Base-by-base conservation (phyloP, 1,140 invertebrate species). In the Papilio glaucus region DNA sequence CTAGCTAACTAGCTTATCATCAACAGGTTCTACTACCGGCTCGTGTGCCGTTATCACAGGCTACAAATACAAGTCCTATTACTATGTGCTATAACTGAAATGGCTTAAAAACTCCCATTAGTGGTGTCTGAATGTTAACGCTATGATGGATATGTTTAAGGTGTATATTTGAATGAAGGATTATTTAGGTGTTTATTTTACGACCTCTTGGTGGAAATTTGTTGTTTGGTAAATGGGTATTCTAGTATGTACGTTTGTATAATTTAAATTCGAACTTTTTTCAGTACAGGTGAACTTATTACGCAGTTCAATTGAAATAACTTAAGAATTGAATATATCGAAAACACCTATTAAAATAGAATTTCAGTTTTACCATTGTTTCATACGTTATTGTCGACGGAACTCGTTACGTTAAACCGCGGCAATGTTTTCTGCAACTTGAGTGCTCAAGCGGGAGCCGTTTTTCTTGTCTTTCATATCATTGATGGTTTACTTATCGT, bases 1-100 rank as follows among this genome's bases (percentile, higher is more conserved):
- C 67, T 37, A 91, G 90, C 91, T 88, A 90, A 90, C 85, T 92
- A 88, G 85, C 90, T 92, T 91, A 92, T 92, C 87, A 89, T 90
- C 90, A 92, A 92, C 89, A 91, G 90, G 89, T 91, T 81, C 85
- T 74, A 82, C 81, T 86, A 78, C 88, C 84, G 84, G 87, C 87
- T 90, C 85, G 86, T 88, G 79, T 85, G 86, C 83, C 88, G 88
- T 90, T 92, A 92, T 92, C 90, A 90, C 89, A 86, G 80, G 84
- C 87, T 91, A 89, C 90, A 91, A 92, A 92, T 92, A 91, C 82
- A 89, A 82, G 73, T 74, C 71, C 71, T 72, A 68, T 60, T 78
- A 75, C 70, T 63, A 45, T 53, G 26, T 53, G 13, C 45, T 4
- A 53, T 37, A 15, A 69, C 67, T 37, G 5, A 69, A 69, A 53